phyloP scores from a whole-genome alignment of 2,888 invertebrate species.

The Strigamia crassipes region DNA sequence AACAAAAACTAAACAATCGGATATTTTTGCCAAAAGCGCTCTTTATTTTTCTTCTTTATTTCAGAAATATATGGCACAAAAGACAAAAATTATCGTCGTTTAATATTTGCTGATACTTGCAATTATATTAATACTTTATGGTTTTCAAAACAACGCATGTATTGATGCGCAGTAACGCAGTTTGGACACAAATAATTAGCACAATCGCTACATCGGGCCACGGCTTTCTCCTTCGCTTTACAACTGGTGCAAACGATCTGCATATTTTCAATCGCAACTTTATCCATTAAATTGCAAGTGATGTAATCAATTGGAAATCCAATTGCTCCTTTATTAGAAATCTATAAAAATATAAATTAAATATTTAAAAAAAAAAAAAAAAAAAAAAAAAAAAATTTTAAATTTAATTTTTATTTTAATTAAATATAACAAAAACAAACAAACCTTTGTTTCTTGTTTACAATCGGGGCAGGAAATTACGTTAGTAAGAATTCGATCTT shows the following conservation, averaged over 20 bases:
- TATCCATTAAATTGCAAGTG: constrained; percentile 65
- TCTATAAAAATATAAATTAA: constrained; percentile 59
- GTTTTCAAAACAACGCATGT: constrained; percentile 95
- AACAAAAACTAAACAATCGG: too few species aligned
- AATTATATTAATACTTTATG: constrained; percentile 64
- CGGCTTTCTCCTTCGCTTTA: constrained; percentile 91
- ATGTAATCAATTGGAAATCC: constrained; percentile 85
- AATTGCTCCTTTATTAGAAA: constrained; percentile 75
- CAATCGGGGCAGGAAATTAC: constrained; percentile 66
- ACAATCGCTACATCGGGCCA: constrained; percentile 92
- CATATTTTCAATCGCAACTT: constrained; percentile 68
- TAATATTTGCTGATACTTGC: too few species aligned
- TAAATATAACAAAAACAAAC: neutral
- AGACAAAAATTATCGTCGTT: too few species aligned
- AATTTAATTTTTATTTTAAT: neutral
- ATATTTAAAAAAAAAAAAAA: neutral
- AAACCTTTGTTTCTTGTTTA: constrained; percentile 80
- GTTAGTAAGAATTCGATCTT: constrained; percentile 58
- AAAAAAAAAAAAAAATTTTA: neutral
- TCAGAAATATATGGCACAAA: too few species aligned
- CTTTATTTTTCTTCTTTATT: too few species aligned
- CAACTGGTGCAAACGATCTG: constrained; percentile 85
- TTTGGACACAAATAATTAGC: constrained; percentile 90
- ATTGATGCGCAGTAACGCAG: constrained; percentile 93
- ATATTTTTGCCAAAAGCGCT: too few species aligned